Conservation (phyloP, 2,113 vertebrate genomes). For the Ovibos moschatus region DNA sequence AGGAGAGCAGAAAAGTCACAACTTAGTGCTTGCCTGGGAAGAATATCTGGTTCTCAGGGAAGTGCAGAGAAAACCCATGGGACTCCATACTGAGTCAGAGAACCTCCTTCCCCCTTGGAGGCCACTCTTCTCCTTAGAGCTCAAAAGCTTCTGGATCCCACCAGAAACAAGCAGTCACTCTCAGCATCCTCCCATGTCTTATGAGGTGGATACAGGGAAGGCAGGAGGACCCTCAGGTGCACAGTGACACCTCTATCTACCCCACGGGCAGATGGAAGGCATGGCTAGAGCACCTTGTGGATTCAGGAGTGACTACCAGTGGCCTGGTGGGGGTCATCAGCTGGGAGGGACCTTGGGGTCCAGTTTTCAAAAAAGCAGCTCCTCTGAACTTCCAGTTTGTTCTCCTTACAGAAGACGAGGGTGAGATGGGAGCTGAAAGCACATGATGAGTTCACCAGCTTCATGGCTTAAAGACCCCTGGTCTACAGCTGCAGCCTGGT, state of each 20-base stretch:
- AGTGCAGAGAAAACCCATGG: rapidly evolving
- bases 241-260: not conserved
- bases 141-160: not conserved
- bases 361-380: not conserved
- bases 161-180: not conserved
- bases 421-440: too few relatives aligned
- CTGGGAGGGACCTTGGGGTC: not conserved
- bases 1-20: not conserved
- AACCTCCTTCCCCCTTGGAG: rapidly evolving
- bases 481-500: too few relatives aligned
- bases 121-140: not conserved
- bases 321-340: not conserved
- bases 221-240: not conserved
- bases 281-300: not conserved
- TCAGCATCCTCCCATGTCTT: rapidly evolving
- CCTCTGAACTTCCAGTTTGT: too few relatives aligned
- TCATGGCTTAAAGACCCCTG: not conserved
- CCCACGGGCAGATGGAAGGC: rapidly evolving
- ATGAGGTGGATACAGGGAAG: rapidly evolving
- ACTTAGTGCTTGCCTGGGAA: not conserved
- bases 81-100: not conserved
- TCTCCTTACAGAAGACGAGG: not conserved
- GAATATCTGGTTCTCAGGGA: not conserved
- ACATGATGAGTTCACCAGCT: too few relatives aligned
- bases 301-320: too few relatives aligned